Evolutionary conservation across 2,113 vertebrate genomes (phyloP), one percentile per base, ranked within the genome.

Genomic region (Pollachius pollachius): DNA sequence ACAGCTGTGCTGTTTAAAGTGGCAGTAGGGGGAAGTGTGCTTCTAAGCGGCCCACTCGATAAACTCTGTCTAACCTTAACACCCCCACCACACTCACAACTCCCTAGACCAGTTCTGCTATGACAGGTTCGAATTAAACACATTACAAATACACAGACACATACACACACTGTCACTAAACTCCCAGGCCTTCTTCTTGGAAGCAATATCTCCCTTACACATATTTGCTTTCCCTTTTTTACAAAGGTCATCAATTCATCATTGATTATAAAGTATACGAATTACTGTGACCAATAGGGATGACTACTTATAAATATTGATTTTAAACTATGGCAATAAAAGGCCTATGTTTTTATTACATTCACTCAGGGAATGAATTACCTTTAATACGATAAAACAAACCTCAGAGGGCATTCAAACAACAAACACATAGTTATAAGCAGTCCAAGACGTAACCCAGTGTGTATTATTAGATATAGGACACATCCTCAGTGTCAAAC

Each of bases 1-100:
- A 75, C 48, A 65, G 61, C 15, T 9, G 1, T 65, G 0, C 27
- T 70, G 77, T 63, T 64, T 62, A 89, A 87, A 90, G 75, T 75
- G 84, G 84, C 84, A 84, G 79, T 76, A 52, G 61, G 68, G 68
- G 25, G 11, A 63, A 81, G 81, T 89, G 81, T 80, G 77, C 34
- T 78, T 64, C 41, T 15, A 59, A 23, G 8, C 1, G 41, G 12
- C 41, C 12, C 12, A 48, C 41, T 48, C 12, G 41, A 48, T 48
- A 48, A 48, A 48, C 41, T 7, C 7, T 48, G 11, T 48, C 41
- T 48, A 12, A 48, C 4, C 41, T 48, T 48, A 48, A 48, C 41
- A 48, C 9, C 41, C 8, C 41, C 8, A 3, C 41, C 41, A 48
- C 41, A 9, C 41, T 13, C 41, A 9, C 6, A 9, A 9, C 41